Evolutionary conservation across 2,797 vertebrate species (phyloP).

Genomic region (Brachymystax lenok): DNA sequence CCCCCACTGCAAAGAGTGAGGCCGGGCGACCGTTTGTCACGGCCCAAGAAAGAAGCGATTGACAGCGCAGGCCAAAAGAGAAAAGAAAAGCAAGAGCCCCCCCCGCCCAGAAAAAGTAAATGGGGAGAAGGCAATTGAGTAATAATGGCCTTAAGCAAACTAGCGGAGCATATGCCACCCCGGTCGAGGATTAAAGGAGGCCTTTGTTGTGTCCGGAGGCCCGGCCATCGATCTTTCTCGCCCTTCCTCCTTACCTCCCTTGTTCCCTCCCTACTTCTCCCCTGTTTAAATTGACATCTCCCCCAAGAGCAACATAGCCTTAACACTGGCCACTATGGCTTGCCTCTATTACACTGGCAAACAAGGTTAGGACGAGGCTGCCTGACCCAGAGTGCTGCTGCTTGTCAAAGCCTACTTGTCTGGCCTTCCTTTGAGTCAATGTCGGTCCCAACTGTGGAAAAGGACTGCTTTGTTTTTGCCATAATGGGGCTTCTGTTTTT

Average conservation of each 20-base stretch:
- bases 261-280: constrained; percentile 16
- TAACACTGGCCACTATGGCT: constrained; percentile 32
- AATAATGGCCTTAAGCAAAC: constrained; percentile 63
- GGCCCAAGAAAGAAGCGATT: constrained; percentile 29
- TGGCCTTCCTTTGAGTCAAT: constrained; percentile 33
- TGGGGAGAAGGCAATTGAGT: constrained; percentile 41
- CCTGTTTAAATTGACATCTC: constrained; percentile 43
- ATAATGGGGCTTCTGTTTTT: not conserved
- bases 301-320: constrained; percentile 35
- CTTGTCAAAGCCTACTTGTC: constrained; percentile 18
- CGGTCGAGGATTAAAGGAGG: constrained; percentile 47
- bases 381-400: constrained; percentile 30
- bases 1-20: not conserved
- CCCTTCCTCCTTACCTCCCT: not conserved
- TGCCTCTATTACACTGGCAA: constrained; percentile 48
- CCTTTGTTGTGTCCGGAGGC: constrained; percentile 51
- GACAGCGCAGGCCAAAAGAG: constrained; percentile 14
- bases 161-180: constrained; percentile 58
- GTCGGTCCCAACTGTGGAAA: constrained; percentile 12
- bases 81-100: not conserved
- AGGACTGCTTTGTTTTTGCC: not conserved
- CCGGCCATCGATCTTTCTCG: constrained; percentile 47
- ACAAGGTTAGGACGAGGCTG: constrained; percentile 43
- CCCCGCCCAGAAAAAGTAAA: too few species aligned
- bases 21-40: constrained; percentile 28